Evolutionary conservation across 2,113 vertebrate genomes (phyloP).

Genomic region (Hippocampus barbouri): DNA sequence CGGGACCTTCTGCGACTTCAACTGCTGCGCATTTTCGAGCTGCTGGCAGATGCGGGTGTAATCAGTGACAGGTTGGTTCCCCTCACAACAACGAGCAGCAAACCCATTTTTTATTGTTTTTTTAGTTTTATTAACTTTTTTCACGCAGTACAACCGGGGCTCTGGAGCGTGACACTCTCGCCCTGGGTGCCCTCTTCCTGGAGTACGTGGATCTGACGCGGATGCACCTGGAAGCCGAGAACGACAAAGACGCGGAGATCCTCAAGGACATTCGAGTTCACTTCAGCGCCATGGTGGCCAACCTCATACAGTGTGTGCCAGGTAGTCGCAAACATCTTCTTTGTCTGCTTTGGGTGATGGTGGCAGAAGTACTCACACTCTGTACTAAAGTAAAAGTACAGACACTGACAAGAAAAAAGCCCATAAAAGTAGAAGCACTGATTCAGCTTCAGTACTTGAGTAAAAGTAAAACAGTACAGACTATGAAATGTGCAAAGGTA

Average conservation of each 20-base stretch:
- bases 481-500: too few species aligned
- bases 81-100: not conserved
- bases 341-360: not conserved
- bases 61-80: conserved; percentile 88
- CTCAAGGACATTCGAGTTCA: conserved; percentile 96
- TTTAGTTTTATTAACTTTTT: too few species aligned
- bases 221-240: conserved; percentile 95
- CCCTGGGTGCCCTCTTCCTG: conserved; percentile 91
- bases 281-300: conserved; percentile 96
- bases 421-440: too few species aligned
- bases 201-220: conserved; percentile 96
- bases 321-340: conserved; percentile 57
- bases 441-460: too few species aligned
- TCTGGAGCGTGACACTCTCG: conserved; percentile 89
- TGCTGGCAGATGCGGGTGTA: conserved; percentile 92
- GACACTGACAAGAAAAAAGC: too few species aligned
- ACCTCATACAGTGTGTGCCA: conserved; percentile 95
- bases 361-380: too few species aligned
- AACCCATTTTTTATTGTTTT: not conserved
- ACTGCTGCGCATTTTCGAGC: conserved; percentile 91
- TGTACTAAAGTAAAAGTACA: too few species aligned
- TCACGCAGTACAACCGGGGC: conserved; percentile 87
- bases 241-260: conserved; percentile 89
- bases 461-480: too few species aligned
- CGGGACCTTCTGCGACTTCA: conserved; percentile 90